These are phyloP conservation scores for Anastrepha obliqua DNA, from an alignment of 1,140 invertebrate species.

Conservation along the genomic window DNA sequence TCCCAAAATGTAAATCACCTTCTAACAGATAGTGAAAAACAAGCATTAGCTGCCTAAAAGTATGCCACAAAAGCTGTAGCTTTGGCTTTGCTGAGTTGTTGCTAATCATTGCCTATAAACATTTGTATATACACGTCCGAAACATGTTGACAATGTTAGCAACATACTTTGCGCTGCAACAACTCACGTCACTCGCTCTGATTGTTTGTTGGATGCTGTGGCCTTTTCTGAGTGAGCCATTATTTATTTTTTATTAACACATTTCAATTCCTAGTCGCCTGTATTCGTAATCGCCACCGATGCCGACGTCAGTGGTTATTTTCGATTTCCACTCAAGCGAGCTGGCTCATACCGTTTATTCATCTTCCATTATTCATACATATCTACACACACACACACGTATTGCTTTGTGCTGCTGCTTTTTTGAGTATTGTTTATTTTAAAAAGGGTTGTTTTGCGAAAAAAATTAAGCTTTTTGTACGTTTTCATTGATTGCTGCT, in stretches of 20 bases:
- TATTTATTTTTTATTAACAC: too few species aligned
- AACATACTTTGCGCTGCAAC: background rate
- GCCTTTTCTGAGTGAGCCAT: too few species aligned
- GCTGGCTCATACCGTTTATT: background rate
- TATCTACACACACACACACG: background rate
- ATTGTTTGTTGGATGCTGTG: too few species aligned
- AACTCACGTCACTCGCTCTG: background rate
- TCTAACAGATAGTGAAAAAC: background rate
- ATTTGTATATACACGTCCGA: background rate
- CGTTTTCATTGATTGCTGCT: background rate
- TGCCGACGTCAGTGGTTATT: background rate
- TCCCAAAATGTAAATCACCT: background rate
- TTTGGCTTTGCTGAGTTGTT: background rate
- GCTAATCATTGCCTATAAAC: background rate
- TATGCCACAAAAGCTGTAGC: background rate
- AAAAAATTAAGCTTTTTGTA: background rate
- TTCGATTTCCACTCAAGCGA: slow-evolving; percentile 20
- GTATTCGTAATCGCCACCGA: background rate
- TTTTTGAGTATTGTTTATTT: background rate
- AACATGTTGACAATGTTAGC: background rate
- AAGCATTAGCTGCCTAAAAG: slow-evolving; percentile 4
- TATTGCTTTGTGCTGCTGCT: background rate
- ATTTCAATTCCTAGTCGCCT: too few species aligned
- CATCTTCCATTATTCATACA: background rate
- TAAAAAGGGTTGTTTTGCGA: background rate